Evolutionary conservation across 2,888 invertebrate genomes (phyloP).

Genomic region (Amiota mariae): DNA sequence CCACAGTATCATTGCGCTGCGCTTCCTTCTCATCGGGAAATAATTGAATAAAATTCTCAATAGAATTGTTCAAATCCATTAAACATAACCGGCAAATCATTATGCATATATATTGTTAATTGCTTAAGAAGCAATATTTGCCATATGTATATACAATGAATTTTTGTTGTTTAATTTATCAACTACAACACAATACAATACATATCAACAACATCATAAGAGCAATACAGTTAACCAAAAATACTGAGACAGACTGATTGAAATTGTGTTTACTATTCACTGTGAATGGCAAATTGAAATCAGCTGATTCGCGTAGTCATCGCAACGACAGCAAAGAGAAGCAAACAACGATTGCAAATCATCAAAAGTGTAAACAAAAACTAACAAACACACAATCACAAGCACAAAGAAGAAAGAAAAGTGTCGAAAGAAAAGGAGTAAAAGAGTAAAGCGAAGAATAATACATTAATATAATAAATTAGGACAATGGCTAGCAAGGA

Average conservation of each 20-base stretch:
- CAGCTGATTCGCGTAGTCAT: not conserved
- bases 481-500: slow-evolving; percentile 66
- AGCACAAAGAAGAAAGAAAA: not conserved
- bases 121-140: not conserved
- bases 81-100: slow-evolving; percentile 64
- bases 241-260: no score
- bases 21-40: slow-evolving; percentile 46
- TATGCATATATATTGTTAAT: not conserved
- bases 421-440: no score
- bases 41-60: slow-evolving; percentile 35
- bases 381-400: no score
- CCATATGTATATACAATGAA: no score
- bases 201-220: no score
- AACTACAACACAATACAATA: no score
- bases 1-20: slow-evolving; percentile 28
- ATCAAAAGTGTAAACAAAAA: no score
- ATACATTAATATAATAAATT: not conserved
- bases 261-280: not conserved
- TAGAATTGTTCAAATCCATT: slow-evolving; percentile 41
- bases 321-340: not conserved
- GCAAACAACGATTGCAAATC: not conserved
- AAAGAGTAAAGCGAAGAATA: no score
- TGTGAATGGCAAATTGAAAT: not conserved
- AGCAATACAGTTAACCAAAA: no score
- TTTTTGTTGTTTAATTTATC: no score